Evolutionary conservation across 2,113 vertebrate genomes (phyloP), one percentile per base, ranked within the genome.

Genomic region (Chamaetylas fuelleborni): DNA sequence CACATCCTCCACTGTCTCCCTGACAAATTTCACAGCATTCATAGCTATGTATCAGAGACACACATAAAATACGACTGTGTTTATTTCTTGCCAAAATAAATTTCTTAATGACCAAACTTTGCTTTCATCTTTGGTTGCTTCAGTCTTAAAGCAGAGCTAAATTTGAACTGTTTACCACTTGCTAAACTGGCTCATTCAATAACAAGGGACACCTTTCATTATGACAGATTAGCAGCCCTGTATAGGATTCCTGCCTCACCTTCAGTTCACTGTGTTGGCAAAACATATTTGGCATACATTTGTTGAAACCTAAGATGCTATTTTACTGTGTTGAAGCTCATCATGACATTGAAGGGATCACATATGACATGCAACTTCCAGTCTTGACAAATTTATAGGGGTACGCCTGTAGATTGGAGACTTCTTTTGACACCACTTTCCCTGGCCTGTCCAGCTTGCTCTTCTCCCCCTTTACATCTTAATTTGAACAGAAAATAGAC

Each of bases 401-500:
- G 23, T 61, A 74, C 14, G 36, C 60, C 43, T 92, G n/a, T 23
- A 77, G 34, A 78, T 1, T 36, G 33, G 24, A 89, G 29, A 23
- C 67, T 69, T 48, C 36, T 38, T 92, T 82, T 95, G 48, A 93
- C 12, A 70, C 24, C 24, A 57, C 25, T 78, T 92, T 73, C 22
- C 69, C n/a, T 48, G n/a, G 56, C 69, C 42, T 70, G 19, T 69
- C 66, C 81, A 79, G 36, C 12, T 88, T 84, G 38, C 8, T 56
- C 56, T 84, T 77, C 51, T 23, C 56, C 36, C 29, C 28, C 23
- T 79, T 34, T 70, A 5, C 31, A 86, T 89, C 60, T 79, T 71
- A 83, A 34, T 69, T 80, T 86, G 65, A 94, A 92, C 26, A 92
- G 57, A 95, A 96, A 93, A 86, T 58, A 86, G 53, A 86, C 80